phyloP scores from a whole-genome alignment of 2,797 vertebrate genomes.

The Chromis chromis region DNA sequence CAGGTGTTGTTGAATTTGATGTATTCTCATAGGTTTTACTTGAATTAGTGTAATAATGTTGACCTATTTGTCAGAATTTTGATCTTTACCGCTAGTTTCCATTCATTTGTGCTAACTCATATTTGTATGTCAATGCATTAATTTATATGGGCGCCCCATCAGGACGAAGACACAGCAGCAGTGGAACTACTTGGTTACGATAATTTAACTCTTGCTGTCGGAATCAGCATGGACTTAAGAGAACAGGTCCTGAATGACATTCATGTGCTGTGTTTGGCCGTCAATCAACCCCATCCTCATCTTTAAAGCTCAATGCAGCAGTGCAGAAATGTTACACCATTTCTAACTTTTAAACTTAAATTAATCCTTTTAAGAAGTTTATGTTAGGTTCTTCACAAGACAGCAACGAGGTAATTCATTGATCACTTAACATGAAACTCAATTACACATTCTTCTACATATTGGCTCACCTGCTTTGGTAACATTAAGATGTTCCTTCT shows the following conservation, averaged over 20 bases:
- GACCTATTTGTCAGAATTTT: too few relatives aligned
- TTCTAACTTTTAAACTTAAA: too few relatives aligned
- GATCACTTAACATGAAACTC: neutral
- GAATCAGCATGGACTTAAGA: neutral
- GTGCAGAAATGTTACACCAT: neutral
- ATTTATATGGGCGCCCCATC: neutral
- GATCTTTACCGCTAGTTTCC: neutral
- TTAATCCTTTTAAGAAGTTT: too few relatives aligned
- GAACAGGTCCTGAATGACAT: neutral
- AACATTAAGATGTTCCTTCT: conserved; percentile 69
- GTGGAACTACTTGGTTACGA: neutral
- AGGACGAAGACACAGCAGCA: neutral
- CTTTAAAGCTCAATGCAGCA: neutral
- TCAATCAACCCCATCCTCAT: neutral
- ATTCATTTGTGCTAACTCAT: neutral
- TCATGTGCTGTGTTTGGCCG: neutral
- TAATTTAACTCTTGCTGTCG: neutral
- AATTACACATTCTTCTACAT: neutral
- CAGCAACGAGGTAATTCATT: too few relatives aligned
- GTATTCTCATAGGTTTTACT: neutral
- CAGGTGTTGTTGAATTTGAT: neutral
- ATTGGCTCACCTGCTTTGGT: conserved; percentile 68
- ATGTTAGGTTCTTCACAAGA: too few relatives aligned
- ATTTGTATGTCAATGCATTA: neutral
- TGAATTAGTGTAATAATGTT: neutral